Percentiles rank a stretch among this genome's conserved stretches.
These are phyloP conservation scores for Colius striatus DNA, from an alignment of 2,113 vertebrate genomes.

Conservation along the genomic window DNA sequence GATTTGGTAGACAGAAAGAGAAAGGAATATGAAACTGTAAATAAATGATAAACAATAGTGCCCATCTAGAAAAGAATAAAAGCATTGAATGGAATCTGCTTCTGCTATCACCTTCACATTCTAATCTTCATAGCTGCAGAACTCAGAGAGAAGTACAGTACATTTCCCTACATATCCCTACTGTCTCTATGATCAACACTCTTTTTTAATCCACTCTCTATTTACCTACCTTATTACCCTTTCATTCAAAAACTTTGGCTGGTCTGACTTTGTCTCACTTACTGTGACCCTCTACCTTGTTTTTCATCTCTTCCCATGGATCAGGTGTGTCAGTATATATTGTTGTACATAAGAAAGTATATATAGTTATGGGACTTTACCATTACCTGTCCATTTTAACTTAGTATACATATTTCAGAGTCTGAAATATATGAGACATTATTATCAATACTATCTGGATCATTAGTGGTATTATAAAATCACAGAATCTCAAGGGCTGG, in stretches of 20 bases:
- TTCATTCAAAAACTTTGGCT: not conserved
- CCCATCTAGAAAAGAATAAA: not conserved
- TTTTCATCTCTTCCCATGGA: not conserved
- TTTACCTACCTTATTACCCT: not conserved
- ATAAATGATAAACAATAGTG: not conserved
- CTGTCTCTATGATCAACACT: not conserved
- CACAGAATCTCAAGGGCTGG: too few relatives aligned
- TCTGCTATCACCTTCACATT: constrained; percentile 11
- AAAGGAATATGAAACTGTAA: not conserved
- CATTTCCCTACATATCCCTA: not conserved
- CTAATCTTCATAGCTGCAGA: constrained; percentile 25
- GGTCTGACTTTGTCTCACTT: not conserved
- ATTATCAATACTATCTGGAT: not conserved
- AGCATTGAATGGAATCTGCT: constrained; percentile 6
- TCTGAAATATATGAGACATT: not conserved
- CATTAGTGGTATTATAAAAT: not conserved
- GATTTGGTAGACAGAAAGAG: not conserved
- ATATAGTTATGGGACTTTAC: not conserved
- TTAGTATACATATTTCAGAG: not conserved
- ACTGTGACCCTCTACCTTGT: not conserved
- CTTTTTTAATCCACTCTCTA: constrained; percentile 6
- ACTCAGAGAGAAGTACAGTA: not conserved
- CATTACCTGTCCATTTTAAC: not conserved
- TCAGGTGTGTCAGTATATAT: not conserved
- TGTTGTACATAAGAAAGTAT: not conserved